A percentile compares a stretch with the other conserved stretches of the same genome.
Evolutionary conservation across 2,797 vertebrate genomes (phyloP).

Genomic region (Babyrousa celebensis): DNA sequence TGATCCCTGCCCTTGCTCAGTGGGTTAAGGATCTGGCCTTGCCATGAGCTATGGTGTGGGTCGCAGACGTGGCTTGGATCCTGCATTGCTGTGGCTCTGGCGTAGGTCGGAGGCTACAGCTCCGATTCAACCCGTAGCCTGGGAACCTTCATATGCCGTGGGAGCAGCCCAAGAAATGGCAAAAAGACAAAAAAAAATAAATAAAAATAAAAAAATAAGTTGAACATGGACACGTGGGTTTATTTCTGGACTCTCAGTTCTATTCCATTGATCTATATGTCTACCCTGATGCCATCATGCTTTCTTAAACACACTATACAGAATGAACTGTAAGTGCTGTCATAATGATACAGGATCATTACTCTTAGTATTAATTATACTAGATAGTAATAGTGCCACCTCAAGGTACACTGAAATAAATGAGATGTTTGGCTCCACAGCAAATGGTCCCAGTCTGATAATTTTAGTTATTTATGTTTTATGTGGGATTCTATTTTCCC

Average conservation of each 20-base stretch:
- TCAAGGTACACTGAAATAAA: neutral
- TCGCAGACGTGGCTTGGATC: no score
- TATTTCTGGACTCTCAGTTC: neutral
- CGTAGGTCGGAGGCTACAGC: no score
- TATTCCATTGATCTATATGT: neutral
- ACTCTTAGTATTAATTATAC: neutral
- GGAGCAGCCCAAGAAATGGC: no score
- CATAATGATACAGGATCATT: neutral
- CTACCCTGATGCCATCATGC: neutral
- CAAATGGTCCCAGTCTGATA: neutral
- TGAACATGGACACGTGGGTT: neutral
- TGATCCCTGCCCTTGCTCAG: no score
- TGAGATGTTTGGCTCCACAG: neutral
- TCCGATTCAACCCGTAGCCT: no score
- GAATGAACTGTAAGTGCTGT: neutral
- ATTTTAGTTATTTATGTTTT: conserved; percentile 27
- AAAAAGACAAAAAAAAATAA: no score
- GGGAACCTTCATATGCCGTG: no score
- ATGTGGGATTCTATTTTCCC: neutral
- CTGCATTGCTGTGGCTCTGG: no score
- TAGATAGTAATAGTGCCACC: neutral
- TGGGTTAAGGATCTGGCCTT: no score
- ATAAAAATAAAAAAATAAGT: neutral
- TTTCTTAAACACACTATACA: neutral
- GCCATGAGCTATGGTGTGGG: no score